A percentile compares a stretch with the other conserved stretches of the same genome.
phyloP scores from a whole-genome alignment of 64 coral and sea anemone genomes.

The Catalaphyllia jardinei region DNA sequence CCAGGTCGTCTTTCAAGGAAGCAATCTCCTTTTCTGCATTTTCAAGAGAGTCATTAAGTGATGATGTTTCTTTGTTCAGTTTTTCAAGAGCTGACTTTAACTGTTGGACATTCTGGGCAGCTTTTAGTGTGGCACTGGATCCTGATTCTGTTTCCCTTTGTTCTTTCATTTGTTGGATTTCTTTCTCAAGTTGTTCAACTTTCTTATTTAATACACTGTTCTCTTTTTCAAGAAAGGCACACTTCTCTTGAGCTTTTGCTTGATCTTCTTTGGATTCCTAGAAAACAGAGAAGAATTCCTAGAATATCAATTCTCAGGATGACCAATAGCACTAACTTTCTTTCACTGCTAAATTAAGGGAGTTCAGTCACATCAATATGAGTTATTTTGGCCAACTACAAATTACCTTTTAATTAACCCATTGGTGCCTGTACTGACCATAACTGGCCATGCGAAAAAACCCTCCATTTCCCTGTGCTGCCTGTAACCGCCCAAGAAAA shows the following conservation, averaged over 20 bases:
- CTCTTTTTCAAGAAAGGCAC: slow-evolving; percentile 42
- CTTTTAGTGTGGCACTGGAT: slow-evolving; percentile 14
- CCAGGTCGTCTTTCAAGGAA: slow-evolving; percentile 58
- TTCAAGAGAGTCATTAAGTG: slow-evolving; percentile 84
- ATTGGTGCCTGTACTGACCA: too few relatives aligned
- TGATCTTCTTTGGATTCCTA: slow-evolving; percentile 50
- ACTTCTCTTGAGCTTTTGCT: slow-evolving; percentile 18
- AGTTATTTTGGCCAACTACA: background rate
- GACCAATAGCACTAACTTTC: too few relatives aligned
- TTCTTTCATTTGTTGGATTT: slow-evolving; percentile 36
- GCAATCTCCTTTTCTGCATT: slow-evolving; percentile 64
- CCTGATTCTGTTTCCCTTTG: slow-evolving; percentile 23
- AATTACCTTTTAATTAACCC: too few relatives aligned
- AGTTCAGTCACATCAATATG: too few relatives aligned
- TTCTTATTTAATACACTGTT: slow-evolving; percentile 39
- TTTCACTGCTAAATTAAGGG: too few relatives aligned
- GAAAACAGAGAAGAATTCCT: background rate
- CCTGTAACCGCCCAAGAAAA: too few relatives aligned
- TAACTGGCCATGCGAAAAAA: too few relatives aligned
- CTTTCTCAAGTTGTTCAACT: slow-evolving; percentile 62
- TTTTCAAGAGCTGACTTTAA: slow-evolving; percentile 84
- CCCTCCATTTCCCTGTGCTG: too few relatives aligned
- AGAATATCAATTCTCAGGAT: too few relatives aligned
- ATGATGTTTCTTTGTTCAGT: slow-evolving; percentile 87
- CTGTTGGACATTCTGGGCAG: slow-evolving; percentile 38